A percentile compares a stretch with the other conserved stretches of the same genome.
Evolutionary conservation across 1,140 invertebrate genomes (phyloP).

Genomic region (Lanistes nyassanus): DNA sequence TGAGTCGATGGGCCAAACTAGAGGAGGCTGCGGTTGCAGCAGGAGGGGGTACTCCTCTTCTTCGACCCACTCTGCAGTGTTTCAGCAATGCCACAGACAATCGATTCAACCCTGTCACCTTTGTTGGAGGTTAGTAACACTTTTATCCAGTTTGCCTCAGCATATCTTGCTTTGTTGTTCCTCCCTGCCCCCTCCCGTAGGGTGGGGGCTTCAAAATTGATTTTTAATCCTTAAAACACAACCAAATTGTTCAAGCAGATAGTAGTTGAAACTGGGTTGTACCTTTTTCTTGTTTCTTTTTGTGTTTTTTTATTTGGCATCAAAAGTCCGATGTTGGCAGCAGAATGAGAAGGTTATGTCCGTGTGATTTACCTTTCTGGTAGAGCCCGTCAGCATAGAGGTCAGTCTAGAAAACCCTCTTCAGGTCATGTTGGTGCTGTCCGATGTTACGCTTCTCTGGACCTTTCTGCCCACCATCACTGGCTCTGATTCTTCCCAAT

Average conservation of each 20-base stretch:
- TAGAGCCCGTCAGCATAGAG: slow-evolving; percentile 84
- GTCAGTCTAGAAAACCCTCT: slow-evolving; percentile 83
- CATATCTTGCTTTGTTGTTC: too few species aligned
- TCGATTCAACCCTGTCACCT: slow-evolving; percentile 75
- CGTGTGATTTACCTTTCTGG: slow-evolving; percentile 50
- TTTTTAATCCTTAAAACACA: too few species aligned
- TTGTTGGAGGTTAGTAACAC: slow-evolving; percentile 73
- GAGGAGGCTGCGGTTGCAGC: slow-evolving; percentile 82
- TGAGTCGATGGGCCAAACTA: slow-evolving; percentile 59
- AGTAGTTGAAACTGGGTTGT: too few species aligned
- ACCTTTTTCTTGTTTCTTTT: too few species aligned
- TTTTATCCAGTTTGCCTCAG: too few species aligned
- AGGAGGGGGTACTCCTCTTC: slow-evolving; percentile 78
- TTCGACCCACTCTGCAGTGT: slow-evolving; percentile 80
- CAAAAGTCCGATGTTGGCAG: too few species aligned
- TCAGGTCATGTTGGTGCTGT: slow-evolving; percentile 78
- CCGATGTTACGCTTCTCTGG: slow-evolving; percentile 84
- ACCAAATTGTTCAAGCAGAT: too few species aligned
- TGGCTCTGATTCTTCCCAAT: slow-evolving; percentile 49
- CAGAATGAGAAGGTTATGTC: background rate
- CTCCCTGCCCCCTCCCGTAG: too few species aligned
- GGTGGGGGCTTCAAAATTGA: too few species aligned
- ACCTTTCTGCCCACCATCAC: slow-evolving; percentile 69
- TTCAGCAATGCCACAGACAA: slow-evolving; percentile 75
- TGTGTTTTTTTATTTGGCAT: too few species aligned